Conservation (phyloP, 2,888 invertebrate species). For the Petrolisthes manimaculis region DNA sequence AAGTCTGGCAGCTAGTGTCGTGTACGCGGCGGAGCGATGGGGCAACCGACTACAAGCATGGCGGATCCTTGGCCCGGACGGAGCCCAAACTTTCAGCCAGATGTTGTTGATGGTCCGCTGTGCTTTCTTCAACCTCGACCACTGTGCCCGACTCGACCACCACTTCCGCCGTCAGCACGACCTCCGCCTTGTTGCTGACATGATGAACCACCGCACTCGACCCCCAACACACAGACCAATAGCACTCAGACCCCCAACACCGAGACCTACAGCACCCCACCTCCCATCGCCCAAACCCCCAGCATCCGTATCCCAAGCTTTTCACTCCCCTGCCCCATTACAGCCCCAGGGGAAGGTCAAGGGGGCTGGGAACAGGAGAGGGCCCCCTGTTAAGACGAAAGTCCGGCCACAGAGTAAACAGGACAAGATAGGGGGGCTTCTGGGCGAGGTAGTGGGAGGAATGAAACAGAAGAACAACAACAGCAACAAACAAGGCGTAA, state of each 20-base stretch:
- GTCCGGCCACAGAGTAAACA: background rate
- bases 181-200: slow-evolving; percentile 46
- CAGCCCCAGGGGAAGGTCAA: background rate
- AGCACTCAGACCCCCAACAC: background rate
- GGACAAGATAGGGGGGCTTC: slow-evolving; percentile 1
- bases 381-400: background rate
- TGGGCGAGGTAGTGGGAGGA: background rate
- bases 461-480: background rate
- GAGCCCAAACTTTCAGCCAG: slow-evolving; percentile 38
- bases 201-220: slow-evolving; percentile 48
- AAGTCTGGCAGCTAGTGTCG: slow-evolving; percentile 18
- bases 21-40: slow-evolving; percentile 47
- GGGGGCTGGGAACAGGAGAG: background rate
- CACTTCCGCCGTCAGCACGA: slow-evolving; percentile 55
- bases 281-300: background rate
- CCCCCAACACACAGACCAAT: background rate
- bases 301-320: background rate
- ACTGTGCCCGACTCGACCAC: slow-evolving; percentile 53
- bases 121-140: slow-evolving; percentile 35
- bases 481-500: slow-evolving; percentile 1
- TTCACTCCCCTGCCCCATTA: background rate
- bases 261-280: background rate
- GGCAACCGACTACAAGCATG: slow-evolving; percentile 37
- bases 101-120: slow-evolving; percentile 48
- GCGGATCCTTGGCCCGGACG: slow-evolving; percentile 38